Evolutionary conservation across 2,797 vertebrate species (phyloP).

Genomic region (Dicrostonyx torquatus): DNA sequence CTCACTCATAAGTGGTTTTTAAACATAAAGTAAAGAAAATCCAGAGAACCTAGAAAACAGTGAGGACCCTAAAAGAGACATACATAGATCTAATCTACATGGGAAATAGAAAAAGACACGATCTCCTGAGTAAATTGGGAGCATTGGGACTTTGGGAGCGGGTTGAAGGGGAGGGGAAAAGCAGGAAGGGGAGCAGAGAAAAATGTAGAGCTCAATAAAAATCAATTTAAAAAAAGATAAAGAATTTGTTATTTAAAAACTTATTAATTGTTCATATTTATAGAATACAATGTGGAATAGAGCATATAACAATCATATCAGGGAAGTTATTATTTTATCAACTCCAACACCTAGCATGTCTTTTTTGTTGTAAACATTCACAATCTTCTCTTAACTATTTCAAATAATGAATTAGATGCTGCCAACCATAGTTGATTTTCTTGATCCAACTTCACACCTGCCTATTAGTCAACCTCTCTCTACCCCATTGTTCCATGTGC

Average conservation of each 20-base stretch:
- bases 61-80: too few relatives aligned
- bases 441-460: neutral
- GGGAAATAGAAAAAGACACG: too few relatives aligned
- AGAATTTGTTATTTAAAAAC: neutral
- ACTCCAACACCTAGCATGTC: neutral
- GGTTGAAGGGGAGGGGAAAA: too few relatives aligned
- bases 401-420: neutral
- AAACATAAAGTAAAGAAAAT: too few relatives aligned
- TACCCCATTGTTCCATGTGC: rapidly evolving
- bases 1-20: too few relatives aligned
- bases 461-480: neutral
- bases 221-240: too few relatives aligned
- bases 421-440: neutral
- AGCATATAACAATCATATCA: neutral
- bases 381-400: neutral
- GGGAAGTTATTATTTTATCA: neutral
- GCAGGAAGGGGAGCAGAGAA: too few relatives aligned
- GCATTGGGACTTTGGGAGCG: too few relatives aligned
- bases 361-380: neutral
- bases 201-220: too few relatives aligned
- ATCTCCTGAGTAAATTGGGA: too few relatives aligned
- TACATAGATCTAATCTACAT: too few relatives aligned
- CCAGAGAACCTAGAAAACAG: too few relatives aligned
- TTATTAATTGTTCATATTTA: neutral
- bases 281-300: neutral